These are phyloP conservation scores for Scaptomyza flava DNA, from an alignment of 2,888 invertebrate genomes.

Conservation along the genomic window DNA sequence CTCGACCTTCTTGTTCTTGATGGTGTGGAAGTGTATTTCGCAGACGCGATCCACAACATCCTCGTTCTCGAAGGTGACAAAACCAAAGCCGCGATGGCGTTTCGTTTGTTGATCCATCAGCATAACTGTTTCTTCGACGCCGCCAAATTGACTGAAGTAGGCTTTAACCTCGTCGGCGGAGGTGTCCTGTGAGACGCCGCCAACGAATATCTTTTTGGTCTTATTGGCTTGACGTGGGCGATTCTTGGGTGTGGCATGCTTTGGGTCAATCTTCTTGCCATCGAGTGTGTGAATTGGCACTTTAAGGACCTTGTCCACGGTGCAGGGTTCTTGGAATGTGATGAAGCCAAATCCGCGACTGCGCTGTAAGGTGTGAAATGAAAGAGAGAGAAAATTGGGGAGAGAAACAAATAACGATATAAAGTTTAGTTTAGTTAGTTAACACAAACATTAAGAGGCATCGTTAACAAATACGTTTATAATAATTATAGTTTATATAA, in stretches of 20 bases:
- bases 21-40: slow-evolving; percentile 96
- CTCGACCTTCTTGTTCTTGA: slow-evolving; percentile 95
- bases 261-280: slow-evolving; percentile 97
- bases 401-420: slow-evolving; percentile 2
- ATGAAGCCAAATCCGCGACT: slow-evolving; percentile 97
- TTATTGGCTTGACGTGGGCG: slow-evolving; percentile 93
- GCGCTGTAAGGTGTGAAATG: slow-evolving; percentile 87
- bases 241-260: slow-evolving; percentile 96
- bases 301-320: slow-evolving; percentile 95
- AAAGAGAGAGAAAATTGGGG: slow-evolving; percentile 1
- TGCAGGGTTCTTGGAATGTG: slow-evolving; percentile 95
- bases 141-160: slow-evolving; percentile 95
- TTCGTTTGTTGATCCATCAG: slow-evolving; percentile 97
- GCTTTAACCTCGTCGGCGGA: slow-evolving; percentile 95
- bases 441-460: slow-evolving; percentile 25
- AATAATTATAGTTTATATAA: slow-evolving; percentile 27
- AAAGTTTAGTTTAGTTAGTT: slow-evolving; percentile 25
- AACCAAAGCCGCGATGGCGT: slow-evolving; percentile 95
- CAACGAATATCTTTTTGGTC: slow-evolving; percentile 96
- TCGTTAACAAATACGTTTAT: slow-evolving; percentile 41
- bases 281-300: slow-evolving; percentile 95
- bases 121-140: slow-evolving; percentile 96
- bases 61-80: slow-evolving; percentile 96
- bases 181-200: slow-evolving; percentile 96
- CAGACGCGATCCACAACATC: slow-evolving; percentile 96